Base-by-base conservation (phyloP, 2,888 invertebrate genomes). In the Netelia virgata region DNA sequence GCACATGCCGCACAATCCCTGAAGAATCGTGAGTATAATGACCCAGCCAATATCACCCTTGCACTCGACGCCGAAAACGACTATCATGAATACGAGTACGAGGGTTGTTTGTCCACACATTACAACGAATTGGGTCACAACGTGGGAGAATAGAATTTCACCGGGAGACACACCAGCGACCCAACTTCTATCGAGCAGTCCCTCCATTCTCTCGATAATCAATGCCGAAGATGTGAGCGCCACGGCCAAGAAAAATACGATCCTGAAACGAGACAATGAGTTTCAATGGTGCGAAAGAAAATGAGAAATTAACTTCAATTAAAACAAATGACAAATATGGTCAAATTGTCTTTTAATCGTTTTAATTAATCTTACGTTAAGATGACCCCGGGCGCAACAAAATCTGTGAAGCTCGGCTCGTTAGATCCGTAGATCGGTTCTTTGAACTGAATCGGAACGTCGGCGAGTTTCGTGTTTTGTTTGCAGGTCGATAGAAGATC, bases 1-100 rank as follows among this genome's bases (percentile, higher is more conserved):
- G 92, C 98, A 98, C 99, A 99, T 99, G 89, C 99, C 99, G 93
- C 98, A 98, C 55, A 98, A 95, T 87, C 97, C 98, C 94, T 98
- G 98, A 86, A 98, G 94, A 87, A 99, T 95, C 1, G 98, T 98
- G 47, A 98, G 94, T 87, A 97, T 94, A 86, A 98, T 95, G 16
- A 98, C 98, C 94, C 97, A 97, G 74, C 96, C 95, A 70, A 98
- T 96, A 76, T 98, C 97, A 14, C 99, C 99, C 89, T 97, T 97
- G 92, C 97, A 97, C 93, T 98, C 97, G 72, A 99, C 98, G 1
- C 97, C 96, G 89, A 98, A 98, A 5, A 98, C 98, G 5, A 97
- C 94, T 88, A 98, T 97, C 97, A 98, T 98, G 94, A 98, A 98
- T 88, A 98, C 95, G 2, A 99, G 95, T 82, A 99, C 98, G 43